Evolutionary conservation across 2,113 vertebrate genomes (phyloP), one percentile per base, ranked within the genome.

Genomic region (Cacatua alba): DNA sequence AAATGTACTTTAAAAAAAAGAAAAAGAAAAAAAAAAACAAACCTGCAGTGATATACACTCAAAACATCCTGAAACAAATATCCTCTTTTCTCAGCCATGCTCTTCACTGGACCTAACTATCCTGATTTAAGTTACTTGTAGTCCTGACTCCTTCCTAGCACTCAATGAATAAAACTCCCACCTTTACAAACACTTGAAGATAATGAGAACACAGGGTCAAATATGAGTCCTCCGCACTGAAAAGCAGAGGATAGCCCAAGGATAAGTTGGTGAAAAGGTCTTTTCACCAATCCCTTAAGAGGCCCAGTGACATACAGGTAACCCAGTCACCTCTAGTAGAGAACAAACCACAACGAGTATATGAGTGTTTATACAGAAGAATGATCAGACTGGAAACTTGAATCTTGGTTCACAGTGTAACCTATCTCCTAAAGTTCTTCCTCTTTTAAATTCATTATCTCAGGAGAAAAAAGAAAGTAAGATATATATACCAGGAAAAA

Each of bases 121-220:
- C 24, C 20, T 35, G 7, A 44, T n/a, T 76, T 31, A 44, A 37
- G 24, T 72, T 21, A 13, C 33, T 41, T 52, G 7, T 12, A 17
- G 18, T 15, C 13, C 19, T 59, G 11, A 26, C 59, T 82, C 49
- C 51, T 46, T 72, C 48, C 55, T 33, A 83, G 11, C 37, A 39
- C 35, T 79, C 39, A 31, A 21, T 0, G 0, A 65, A 51, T n/a
- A 5, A 62, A 86, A 53, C 3, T 35, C 10, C 9, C 16, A 55
- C 23, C n/a, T 28, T 82, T 48, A 44, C 17, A 81, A 77, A 63
- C 18, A 44, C 63, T 23, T n/a, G 41, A 77, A 57, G 39, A 35
- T 55, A 78, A 59, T 17, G 48, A 77, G 43, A 69, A 19, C 7
- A 17, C 46, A 55, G 17, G 44, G 65, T 71, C 37, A 70, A 70